A percentile compares a stretch with the other conserved stretches of the same genome.
Conservation (phyloP, 2,888 invertebrate species). For the Drosophila rellima region DNA sequence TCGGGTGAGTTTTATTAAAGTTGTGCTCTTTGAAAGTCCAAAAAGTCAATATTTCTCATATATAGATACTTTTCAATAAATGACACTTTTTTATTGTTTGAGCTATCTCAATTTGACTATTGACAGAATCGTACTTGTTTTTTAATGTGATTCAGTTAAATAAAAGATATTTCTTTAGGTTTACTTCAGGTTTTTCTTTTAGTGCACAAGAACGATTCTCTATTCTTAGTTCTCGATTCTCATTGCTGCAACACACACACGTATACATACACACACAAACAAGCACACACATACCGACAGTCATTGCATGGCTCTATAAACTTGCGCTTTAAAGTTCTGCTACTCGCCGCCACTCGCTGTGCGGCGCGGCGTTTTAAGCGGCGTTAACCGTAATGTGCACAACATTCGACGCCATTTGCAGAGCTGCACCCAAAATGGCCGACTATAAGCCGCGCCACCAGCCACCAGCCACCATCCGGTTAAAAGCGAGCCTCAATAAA, state of each 20-base stretch:
- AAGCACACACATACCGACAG: background rate
- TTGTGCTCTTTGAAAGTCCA: too few relatives aligned
- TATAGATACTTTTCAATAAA: too few relatives aligned
- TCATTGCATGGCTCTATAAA: conserved; percentile 50
- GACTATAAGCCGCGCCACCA: conserved; percentile 12
- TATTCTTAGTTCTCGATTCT: background rate
- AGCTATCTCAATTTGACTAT: too few relatives aligned
- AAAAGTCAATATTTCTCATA: too few relatives aligned
- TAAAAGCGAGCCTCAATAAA: conserved; percentile 46
- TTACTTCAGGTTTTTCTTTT: too few relatives aligned
- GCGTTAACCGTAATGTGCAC: conserved; percentile 75
- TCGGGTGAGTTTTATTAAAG: too few relatives aligned
- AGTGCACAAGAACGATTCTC: conserved; percentile 15
- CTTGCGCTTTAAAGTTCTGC: conserved; percentile 58
- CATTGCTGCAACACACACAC: conserved; percentile 1
- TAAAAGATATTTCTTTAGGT: too few relatives aligned
- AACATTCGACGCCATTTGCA: conserved; percentile 70
- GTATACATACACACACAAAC: background rate
- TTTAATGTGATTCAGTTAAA: too few relatives aligned
- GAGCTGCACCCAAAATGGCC: conserved; percentile 48
- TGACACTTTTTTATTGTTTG: too few relatives aligned
- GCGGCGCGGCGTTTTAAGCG: conserved; percentile 52
- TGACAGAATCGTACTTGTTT: too few relatives aligned
- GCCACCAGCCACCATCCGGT: conserved; percentile 3
- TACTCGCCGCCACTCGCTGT: conserved; percentile 14